Conservation (phyloP, 2,113 vertebrate species). For the Menura novaehollandiae region DNA sequence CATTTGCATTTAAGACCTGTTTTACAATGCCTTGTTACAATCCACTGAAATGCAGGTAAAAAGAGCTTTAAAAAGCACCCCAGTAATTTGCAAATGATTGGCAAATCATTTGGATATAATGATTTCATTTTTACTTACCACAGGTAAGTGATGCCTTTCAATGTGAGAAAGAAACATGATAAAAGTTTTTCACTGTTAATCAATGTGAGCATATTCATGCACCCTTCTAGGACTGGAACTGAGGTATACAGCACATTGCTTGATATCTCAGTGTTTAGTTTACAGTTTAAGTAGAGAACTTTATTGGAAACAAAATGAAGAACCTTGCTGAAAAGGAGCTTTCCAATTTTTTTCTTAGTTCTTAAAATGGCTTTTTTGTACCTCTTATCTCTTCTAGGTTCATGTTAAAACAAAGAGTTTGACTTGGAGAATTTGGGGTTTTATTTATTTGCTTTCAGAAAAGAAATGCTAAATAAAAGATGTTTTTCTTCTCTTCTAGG, state of each 20-base stretch:
- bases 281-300: neutral
- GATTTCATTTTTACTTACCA: neutral
- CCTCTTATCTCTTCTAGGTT: neutral
- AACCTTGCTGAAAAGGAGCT: neutral
- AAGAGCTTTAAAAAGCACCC: neutral
- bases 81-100: neutral
- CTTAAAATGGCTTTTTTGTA: neutral
- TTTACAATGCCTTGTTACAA: neutral
- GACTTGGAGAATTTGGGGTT: neutral
- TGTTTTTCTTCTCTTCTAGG: conserved; percentile 68
- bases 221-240: neutral
- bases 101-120: neutral
- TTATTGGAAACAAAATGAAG: neutral
- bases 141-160: neutral
- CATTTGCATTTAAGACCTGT: neutral
- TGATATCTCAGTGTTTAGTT: neutral
- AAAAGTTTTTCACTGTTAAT: neutral
- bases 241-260: neutral
- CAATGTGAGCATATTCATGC: neutral
- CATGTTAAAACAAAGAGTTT: neutral
- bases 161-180: neutral
- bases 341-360: neutral
- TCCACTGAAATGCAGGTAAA: neutral
- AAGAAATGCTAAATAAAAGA: neutral
- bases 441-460: neutral